phyloP scores from a whole-genome alignment of 2,888 invertebrate species.

The Noctua janthe region DNA sequence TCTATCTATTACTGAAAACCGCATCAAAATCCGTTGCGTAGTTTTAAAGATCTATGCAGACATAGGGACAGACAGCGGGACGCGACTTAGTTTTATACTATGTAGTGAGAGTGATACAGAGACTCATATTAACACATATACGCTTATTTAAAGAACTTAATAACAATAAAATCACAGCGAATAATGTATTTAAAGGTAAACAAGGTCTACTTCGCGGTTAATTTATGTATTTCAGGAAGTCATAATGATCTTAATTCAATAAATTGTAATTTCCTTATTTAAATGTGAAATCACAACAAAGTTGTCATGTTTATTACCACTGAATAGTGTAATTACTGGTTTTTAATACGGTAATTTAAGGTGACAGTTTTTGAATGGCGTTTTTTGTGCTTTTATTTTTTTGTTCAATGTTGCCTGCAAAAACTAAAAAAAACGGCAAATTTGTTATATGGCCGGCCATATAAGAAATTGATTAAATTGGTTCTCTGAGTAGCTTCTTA shows the following conservation, averaged over 20 bases:
- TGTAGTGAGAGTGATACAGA: too few species aligned
- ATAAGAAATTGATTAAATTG: slow-evolving; percentile 18
- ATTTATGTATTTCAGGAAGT: slow-evolving; percentile 41
- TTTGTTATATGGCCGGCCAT: too few species aligned
- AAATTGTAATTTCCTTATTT: slow-evolving; percentile 53
- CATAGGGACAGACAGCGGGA: too few species aligned
- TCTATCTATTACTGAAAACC: too few species aligned
- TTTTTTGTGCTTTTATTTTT: slow-evolving; percentile 27
- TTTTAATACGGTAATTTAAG: slow-evolving; percentile 5
- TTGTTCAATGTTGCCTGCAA: slow-evolving; percentile 1
- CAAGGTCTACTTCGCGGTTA: slow-evolving; percentile 16
- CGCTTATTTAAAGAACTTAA: background rate
- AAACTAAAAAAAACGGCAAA: too few species aligned
- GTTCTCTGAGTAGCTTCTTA: background rate
- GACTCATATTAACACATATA: too few species aligned
- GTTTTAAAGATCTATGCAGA: too few species aligned
- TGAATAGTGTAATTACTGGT: slow-evolving; percentile 36
- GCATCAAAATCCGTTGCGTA: too few species aligned
- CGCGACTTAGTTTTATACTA: too few species aligned
- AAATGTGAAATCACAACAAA: slow-evolving; percentile 41
- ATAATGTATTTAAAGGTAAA: slow-evolving; percentile 10
- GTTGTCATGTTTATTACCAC: slow-evolving; percentile 33
- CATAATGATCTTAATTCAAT: slow-evolving; percentile 30
- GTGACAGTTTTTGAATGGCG: slow-evolving; percentile 21
- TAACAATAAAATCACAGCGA: slow-evolving; percentile 24